These are phyloP conservation scores for Psilopsiagon aymara DNA, from an alignment of 2,113 vertebrate species.

Conservation along the genomic window DNA sequence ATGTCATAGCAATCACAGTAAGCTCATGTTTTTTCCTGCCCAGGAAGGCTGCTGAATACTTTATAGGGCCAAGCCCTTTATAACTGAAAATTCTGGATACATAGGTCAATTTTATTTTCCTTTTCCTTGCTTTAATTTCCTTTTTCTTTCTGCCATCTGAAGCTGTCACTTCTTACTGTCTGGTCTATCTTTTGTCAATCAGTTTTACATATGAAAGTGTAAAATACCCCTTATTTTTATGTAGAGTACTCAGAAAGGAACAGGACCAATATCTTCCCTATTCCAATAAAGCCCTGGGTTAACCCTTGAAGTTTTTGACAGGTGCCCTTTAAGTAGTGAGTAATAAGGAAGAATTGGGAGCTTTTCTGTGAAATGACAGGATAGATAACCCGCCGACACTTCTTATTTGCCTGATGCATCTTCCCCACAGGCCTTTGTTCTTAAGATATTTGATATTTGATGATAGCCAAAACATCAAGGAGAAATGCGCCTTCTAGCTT, in stretches of 20 bases:
- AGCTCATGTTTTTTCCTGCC: neutral
- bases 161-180: neutral
- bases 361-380: neutral
- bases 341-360: neutral
- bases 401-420: neutral
- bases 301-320: neutral
- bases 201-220: neutral
- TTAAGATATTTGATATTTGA: neutral
- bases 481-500: neutral
- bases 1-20: neutral
- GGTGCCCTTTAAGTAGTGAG: neutral
- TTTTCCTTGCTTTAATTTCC: neutral
- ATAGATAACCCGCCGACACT: neutral
- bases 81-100: neutral
- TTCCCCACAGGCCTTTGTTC: neutral
- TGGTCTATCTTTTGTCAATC: neutral
- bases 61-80: neutral
- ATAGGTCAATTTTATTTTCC: fast-evolving
- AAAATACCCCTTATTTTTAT: neutral
- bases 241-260: neutral
- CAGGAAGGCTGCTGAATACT: neutral
- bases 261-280: neutral
- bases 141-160: neutral
- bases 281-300: neutral
- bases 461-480: neutral